Evolutionary conservation across 2,797 vertebrate species (phyloP).

Genomic region (Protosalanx chinensis): DNA sequence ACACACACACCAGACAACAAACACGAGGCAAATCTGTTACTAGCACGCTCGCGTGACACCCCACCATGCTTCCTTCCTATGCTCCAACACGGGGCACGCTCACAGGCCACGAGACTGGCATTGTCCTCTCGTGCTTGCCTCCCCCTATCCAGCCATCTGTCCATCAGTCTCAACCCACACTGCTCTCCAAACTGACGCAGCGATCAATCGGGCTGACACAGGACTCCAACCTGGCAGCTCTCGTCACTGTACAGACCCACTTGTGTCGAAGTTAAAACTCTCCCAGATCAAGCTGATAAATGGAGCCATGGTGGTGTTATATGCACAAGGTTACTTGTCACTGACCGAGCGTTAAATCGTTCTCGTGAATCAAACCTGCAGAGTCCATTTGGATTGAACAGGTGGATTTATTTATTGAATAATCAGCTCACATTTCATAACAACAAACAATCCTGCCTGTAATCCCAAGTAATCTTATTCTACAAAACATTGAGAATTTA

Average conservation of each 20-base stretch:
- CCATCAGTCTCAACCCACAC: constrained; percentile 55
- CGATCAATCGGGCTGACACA: constrained; percentile 40
- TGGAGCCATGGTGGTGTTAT: too few relatives aligned
- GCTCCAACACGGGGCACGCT: background rate
- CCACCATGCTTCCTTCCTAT: background rate
- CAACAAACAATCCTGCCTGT: constrained; percentile 20
- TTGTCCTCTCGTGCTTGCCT: constrained; percentile 40
- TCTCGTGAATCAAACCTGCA: background rate
- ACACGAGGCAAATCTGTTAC: background rate
- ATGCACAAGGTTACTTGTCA: background rate
- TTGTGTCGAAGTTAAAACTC: background rate
- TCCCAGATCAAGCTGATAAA: too few relatives aligned
- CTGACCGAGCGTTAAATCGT: background rate
- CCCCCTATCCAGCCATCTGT: constrained; percentile 33
- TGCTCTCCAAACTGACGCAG: constrained; percentile 22
- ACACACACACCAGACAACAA: background rate
- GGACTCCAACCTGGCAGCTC: constrained; percentile 18
- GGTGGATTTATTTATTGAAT: constrained; percentile 39
- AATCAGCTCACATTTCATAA: constrained; percentile 24
- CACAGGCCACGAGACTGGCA: constrained; percentile 21
- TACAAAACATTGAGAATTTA: constrained; percentile 65
- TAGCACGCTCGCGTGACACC: background rate
- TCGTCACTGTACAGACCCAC: background rate
- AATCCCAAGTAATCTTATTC: constrained; percentile 42
- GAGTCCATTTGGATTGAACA: constrained; percentile 24